phyloP scores from a whole-genome alignment of 2,888 invertebrate genomes.

The Quadriops clusia region DNA sequence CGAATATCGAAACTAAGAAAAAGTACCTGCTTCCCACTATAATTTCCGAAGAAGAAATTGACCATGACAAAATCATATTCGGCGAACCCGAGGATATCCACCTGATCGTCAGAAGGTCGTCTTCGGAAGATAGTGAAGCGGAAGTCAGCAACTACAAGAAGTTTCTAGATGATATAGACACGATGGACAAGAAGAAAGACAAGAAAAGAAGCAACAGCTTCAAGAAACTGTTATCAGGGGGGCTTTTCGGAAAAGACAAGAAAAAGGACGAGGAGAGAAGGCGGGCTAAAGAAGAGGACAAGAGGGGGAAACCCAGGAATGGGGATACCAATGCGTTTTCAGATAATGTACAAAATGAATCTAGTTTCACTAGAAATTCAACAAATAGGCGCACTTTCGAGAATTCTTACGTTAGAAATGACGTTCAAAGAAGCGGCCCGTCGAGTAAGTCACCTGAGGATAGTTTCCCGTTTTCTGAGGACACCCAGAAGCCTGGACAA shows the following conservation, averaged over 20 bases:
- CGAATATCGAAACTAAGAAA: no score
- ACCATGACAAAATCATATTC: conserved; percentile 13
- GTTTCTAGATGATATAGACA: conserved; percentile 24
- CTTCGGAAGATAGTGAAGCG: conserved; percentile 28
- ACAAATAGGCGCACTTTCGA: conserved; percentile 24
- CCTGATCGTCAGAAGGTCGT: conserved; percentile 20
- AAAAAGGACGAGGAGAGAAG: conserved; percentile 33
- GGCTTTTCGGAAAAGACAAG: conserved; percentile 29
- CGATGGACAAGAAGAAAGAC: conserved; percentile 21
- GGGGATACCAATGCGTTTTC: conserved; percentile 19
- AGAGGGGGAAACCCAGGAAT: conserved; percentile 26
- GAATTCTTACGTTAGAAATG: conserved; percentile 8
- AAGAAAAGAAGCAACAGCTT: conserved; percentile 32
- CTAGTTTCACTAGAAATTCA: conserved; percentile 25
- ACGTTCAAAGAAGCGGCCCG: conserved; percentile 1
- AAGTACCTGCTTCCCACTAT: no score
- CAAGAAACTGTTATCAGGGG: conserved; percentile 26
- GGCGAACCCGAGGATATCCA: conserved; percentile 19
- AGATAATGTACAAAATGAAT: conserved; percentile 31
- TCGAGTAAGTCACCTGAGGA: no score
- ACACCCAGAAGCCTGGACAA: no score
- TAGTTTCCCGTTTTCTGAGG: no score
- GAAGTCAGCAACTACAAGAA: conserved; percentile 28
- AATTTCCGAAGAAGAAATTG: no score
- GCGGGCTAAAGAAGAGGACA: conserved; percentile 23